Percentiles rank a stretch among this genome's conserved stretches.
These are phyloP conservation scores for Rhinichthys osculus DNA, from an alignment of 2,797 vertebrate genomes.

Conservation along the genomic window DNA sequence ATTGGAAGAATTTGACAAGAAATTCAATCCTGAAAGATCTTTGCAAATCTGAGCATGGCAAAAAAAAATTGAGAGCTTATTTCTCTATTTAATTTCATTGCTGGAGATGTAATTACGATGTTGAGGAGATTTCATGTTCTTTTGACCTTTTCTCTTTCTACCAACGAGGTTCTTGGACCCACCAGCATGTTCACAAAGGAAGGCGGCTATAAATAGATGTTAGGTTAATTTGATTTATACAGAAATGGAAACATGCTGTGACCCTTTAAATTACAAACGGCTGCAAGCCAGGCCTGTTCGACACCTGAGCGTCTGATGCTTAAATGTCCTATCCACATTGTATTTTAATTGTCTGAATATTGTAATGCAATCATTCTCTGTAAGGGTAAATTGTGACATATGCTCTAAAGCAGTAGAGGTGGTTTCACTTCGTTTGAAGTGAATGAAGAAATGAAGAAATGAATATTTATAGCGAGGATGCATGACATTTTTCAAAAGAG, in stretches of 20 bases:
- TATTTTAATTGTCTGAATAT: conserved; percentile 17
- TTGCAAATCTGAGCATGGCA: too few relatives aligned
- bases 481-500: background rate
- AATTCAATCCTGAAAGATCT: too few relatives aligned
- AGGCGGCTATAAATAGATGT: conserved; percentile 66
- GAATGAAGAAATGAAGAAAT: background rate
- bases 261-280: conserved; percentile 69
- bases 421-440: background rate
- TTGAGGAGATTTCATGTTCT: background rate
- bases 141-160: conserved; percentile 25
- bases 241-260: conserved; percentile 75
- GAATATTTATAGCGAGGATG: background rate
- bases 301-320: conserved; percentile 61
- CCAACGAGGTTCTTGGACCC: conserved; percentile 48
- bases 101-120: background rate
- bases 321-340: conserved; percentile 6
- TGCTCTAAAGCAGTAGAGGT: background rate
- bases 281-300: conserved; percentile 65
- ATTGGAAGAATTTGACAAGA: background rate
- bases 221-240: conserved; percentile 75
- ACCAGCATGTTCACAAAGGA: conserved; percentile 54
- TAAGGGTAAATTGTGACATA: conserved; percentile 9
- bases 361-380: conserved; percentile 17
- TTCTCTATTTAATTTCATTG: background rate
- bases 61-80: too few relatives aligned